phyloP scores from a whole-genome alignment of 2,113 vertebrate species.

The Hippocampus barbouri region DNA sequence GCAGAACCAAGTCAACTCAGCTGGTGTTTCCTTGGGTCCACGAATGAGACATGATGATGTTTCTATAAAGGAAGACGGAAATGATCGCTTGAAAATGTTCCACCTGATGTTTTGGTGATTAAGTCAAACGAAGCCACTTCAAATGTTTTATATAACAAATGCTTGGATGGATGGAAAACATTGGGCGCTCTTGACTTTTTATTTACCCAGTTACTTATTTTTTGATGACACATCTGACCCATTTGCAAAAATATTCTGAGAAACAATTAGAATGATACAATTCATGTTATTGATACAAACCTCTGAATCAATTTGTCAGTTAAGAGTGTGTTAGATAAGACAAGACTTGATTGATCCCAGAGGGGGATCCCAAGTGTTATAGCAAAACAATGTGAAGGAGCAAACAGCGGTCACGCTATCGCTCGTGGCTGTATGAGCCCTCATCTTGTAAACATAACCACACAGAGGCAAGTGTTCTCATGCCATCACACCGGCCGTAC shows the following conservation, averaged over 20 bases:
- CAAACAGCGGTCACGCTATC: background rate
- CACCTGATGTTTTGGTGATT: background rate
- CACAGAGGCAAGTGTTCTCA: constrained; percentile 36
- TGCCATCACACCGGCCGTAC: constrained; percentile 46
- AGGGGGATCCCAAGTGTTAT: background rate
- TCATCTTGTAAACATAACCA: constrained; percentile 39
- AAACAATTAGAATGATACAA: background rate
- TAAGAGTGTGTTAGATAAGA: background rate
- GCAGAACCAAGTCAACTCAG: background rate
- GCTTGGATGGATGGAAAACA: background rate
- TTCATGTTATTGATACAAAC: background rate
- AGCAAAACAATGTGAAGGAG: background rate
- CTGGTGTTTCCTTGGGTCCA: background rate
- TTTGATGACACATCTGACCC: too few relatives aligned
- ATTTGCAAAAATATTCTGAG: too few relatives aligned
- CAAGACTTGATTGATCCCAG: background rate
- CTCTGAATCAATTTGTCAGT: background rate
- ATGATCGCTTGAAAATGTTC: background rate
- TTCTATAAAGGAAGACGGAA: background rate
- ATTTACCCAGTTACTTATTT: too few relatives aligned
- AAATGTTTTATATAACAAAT: background rate
- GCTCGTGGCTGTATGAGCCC: background rate
- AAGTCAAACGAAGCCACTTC: background rate
- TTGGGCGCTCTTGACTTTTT: too few relatives aligned
- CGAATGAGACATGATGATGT: background rate